Evolutionary conservation across 2,113 vertebrate genomes (phyloP).

Genomic region (Podocnemis expansa): DNA sequence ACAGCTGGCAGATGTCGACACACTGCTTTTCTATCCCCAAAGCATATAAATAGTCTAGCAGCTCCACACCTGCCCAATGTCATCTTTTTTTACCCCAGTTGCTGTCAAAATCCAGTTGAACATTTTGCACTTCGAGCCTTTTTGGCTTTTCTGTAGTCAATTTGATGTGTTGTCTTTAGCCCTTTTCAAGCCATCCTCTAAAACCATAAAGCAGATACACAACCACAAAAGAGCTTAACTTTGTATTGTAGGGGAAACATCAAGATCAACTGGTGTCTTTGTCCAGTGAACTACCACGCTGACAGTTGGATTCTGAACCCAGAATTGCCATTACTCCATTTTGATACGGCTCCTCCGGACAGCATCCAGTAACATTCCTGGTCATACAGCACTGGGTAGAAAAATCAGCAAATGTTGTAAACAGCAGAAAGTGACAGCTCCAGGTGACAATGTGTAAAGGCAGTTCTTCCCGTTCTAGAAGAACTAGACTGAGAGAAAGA

Average conservation of each 20-base stretch:
- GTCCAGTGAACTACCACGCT: not conserved
- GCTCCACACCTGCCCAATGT: not conserved
- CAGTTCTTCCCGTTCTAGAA: not conserved
- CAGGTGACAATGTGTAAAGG: not conserved
- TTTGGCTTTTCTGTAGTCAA: not conserved
- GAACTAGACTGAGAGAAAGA: not conserved
- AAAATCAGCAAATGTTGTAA: not conserved
- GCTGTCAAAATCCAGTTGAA: not conserved
- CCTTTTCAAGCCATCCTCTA: not conserved
- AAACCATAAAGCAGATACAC: not conserved
- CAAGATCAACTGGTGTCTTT: not conserved
- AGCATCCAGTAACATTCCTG: not conserved
- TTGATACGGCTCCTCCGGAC: rapidly evolving
- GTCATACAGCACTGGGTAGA: not conserved
- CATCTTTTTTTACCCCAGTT: not conserved
- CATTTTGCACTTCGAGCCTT: not conserved
- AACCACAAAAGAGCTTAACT: not conserved
- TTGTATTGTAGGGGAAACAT: not conserved
- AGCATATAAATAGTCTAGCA: rapidly evolving
- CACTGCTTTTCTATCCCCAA: not conserved
- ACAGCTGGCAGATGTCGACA: not conserved
- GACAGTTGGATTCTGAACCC: not conserved
- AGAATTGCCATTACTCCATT: not conserved
- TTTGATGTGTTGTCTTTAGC: not conserved
- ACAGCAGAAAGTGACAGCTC: not conserved